Base-by-base conservation (phyloP, 2,797 vertebrate species). In the Rhabdophis nuchalis region DNA sequence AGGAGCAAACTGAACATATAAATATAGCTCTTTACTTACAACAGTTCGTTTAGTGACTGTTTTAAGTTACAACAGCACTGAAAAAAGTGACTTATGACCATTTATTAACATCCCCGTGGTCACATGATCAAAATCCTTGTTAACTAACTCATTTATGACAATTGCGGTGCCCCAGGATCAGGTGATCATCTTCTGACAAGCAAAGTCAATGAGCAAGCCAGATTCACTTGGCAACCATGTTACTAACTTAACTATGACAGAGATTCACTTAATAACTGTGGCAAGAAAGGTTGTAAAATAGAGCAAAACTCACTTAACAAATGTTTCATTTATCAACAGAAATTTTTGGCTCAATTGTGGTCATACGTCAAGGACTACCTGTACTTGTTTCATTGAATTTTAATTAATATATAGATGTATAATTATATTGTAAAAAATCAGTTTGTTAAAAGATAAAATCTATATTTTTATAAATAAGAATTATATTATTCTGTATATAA, bases 381-480 rank as follows among this genome's bases (percentile, higher is more conserved):
- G 60, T 61, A 85, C 94, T 96, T 61, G 92, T 94, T 96, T 89
- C 92, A 91, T 82, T 86, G 92, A 82, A 92, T 13, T 90, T 96
- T 89, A 92, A 97, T 96, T 96, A 60, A 96, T 90, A 93, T 86
- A 94, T 93, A 91, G 88, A 41, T 77, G 92, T 89, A 88, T 72
- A 96, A 90, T 94, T 95, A 95, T 92, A 94, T 90, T 94, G 92
- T 94, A 96, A 97, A 96, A 93, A 95, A 4, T 57, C 53, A 56
- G 50, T 95, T 96, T 94, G 82, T 94, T 96, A 94, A 97, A 97
- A 97, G 96, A 68, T 94, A 96, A 97, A 96, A 93, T 94, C 6
- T 57, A n/a, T 56, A 53, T 95, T 96, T 94, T 77, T 94, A 96
- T 94, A 97, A 97, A 97, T 96, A 97, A 97, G 96, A 95, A 97